Percentiles rank a stretch among this genome's conserved stretches.
Conservation (phyloP, 2,888 invertebrate genomes). For the Eutolmus rufibarbis region DNA sequence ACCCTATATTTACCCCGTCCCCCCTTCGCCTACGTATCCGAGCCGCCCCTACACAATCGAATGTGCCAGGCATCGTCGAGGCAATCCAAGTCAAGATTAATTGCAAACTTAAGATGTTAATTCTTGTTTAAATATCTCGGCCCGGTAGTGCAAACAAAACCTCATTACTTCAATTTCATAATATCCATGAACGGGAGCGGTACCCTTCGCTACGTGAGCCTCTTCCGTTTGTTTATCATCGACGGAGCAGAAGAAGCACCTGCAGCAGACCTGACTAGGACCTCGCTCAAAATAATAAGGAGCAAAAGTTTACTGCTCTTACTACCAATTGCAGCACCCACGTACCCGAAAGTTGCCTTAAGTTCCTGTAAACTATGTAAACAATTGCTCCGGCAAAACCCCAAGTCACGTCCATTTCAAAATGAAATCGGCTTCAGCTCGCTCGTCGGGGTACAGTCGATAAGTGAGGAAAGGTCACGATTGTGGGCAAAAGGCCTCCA, state of each 20-base stretch:
- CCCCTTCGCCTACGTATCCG: not conserved
- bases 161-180: constrained; percentile 43
- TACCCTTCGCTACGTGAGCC: not conserved
- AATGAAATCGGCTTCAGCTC: constrained; percentile 42
- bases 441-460: not conserved
- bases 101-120: constrained; percentile 54
- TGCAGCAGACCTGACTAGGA: not conserved
- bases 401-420: constrained; percentile 47
- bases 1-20: not conserved
- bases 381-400: constrained; percentile 44
- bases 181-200: not conserved
- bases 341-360: constrained; percentile 38
- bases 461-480: not conserved
- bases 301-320: constrained; percentile 40
- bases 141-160: constrained; percentile 40
- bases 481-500: not conserved
- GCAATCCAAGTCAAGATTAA: constrained; percentile 52
- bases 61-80: constrained; percentile 5
- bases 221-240: constrained; percentile 6
- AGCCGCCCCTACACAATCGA: not conserved
- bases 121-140: constrained; percentile 51
- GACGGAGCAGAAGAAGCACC: not conserved
- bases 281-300: constrained; percentile 22
- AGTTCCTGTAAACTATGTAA: constrained; percentile 45
- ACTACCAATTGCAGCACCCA: constrained; percentile 42